These are phyloP conservation scores for Eudemis profundana DNA, from an alignment of 2,888 invertebrate genomes.

Conservation along the genomic window DNA sequence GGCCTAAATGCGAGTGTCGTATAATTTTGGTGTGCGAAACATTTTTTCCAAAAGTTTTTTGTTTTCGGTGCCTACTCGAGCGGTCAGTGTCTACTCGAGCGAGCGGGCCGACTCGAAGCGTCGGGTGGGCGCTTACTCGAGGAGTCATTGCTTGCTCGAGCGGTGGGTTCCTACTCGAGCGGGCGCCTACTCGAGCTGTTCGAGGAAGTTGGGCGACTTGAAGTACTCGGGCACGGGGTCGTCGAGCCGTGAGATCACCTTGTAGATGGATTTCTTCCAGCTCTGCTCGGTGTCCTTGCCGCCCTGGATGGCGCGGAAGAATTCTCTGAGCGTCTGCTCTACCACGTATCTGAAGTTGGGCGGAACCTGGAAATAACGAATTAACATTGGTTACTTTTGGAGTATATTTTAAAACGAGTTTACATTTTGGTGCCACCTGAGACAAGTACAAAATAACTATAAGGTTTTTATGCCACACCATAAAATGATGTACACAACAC, in stretches of 20 bases:
- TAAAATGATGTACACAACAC: too few relatives aligned
- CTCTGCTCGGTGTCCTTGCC: conserved; percentile 99
- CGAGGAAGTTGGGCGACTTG: conserved; percentile 99
- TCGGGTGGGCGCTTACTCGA: too few relatives aligned
- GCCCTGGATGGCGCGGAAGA: conserved; percentile 98
- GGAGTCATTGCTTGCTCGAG: conserved; percentile 89
- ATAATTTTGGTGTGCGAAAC: conserved; percentile 86
- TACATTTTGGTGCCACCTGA: too few relatives aligned
- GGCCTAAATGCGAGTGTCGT: conserved; percentile 89
- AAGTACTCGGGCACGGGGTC: conserved; percentile 99
- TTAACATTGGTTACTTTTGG: not conserved
- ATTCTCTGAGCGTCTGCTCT: conserved; percentile 98
- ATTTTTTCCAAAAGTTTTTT: conserved; percentile 72
- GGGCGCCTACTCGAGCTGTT: conserved; percentile 94
- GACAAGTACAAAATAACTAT: too few relatives aligned
- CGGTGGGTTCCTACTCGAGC: conserved; percentile 93
- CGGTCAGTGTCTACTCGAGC: conserved; percentile 93
- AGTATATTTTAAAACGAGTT: too few relatives aligned
- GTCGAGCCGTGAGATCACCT: conserved; percentile 99
- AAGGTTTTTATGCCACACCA: too few relatives aligned
- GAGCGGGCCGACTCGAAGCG: not conserved
- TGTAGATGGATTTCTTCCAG: conserved; percentile 99
- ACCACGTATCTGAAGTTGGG: conserved; percentile 98
- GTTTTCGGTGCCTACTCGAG: conserved; percentile 89
- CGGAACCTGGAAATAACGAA: conserved; percentile 92